Evolutionary conservation across 2,797 vertebrate species (phyloP).

Genomic region (Echiichthys vipera): DNA sequence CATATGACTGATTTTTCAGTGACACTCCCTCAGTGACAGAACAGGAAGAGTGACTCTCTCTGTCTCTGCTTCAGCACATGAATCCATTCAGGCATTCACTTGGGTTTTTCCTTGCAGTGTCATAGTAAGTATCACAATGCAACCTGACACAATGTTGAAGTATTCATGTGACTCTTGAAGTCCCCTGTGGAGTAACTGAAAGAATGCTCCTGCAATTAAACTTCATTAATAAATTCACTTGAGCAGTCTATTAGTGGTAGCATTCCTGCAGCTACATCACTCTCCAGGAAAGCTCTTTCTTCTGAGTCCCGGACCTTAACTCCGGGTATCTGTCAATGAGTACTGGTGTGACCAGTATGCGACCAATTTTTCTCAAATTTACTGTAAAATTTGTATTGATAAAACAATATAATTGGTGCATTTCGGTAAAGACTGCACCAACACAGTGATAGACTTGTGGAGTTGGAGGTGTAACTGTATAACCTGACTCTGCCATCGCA

Average conservation of each 20-base stretch:
- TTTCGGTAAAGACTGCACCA: neutral
- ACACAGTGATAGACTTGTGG: neutral
- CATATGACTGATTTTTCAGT: neutral
- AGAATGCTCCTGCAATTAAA: neutral
- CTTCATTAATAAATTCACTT: neutral
- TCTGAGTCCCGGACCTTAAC: neutral
- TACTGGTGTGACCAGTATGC: neutral
- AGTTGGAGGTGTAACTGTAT: neutral
- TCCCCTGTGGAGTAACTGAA: neutral
- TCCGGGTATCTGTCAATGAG: neutral
- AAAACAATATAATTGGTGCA: neutral
- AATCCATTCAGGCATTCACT: conserved; percentile 18
- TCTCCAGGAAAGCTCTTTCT: neutral
- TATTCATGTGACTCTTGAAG: neutral
- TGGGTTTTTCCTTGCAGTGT: neutral
- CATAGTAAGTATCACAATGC: neutral
- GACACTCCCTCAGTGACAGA: neutral
- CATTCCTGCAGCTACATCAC: neutral
- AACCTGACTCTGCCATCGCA: no score
- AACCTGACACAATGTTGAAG: neutral
- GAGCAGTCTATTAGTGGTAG: neutral
- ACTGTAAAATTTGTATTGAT: neutral
- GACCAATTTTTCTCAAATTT: neutral
- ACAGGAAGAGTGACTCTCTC: neutral
- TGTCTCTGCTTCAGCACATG: neutral